Conservation (phyloP, 2,888 invertebrate species). For the Piscicola geometra region DNA sequence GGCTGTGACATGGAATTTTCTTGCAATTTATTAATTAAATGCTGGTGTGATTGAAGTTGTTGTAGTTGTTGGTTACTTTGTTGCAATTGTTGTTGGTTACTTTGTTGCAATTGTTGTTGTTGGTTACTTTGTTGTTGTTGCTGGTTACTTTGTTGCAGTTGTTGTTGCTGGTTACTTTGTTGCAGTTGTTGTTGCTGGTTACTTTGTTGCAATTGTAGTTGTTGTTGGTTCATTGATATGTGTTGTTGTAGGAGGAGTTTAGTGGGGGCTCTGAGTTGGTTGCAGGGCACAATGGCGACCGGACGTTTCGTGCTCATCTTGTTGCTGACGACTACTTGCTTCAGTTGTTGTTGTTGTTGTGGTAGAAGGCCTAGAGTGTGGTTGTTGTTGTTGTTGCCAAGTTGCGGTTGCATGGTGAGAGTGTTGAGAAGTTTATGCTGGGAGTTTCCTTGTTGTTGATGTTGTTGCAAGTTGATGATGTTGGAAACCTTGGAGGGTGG, state of each 20-base stretch:
- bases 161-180: background rate
- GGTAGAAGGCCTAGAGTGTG: background rate
- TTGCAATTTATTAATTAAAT: background rate
- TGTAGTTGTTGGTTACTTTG: background rate
- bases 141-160: background rate
- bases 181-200: background rate
- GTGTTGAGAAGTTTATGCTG: background rate
- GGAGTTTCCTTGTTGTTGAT: background rate
- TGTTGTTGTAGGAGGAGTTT: background rate
- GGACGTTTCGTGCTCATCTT: background rate
- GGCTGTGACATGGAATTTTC: background rate
- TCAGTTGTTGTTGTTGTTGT: too few species aligned
- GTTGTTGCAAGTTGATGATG: background rate
- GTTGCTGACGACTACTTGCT: background rate
- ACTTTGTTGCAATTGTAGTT: background rate
- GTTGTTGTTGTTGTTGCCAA: background rate
- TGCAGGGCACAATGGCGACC: background rate
- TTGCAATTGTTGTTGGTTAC: background rate
- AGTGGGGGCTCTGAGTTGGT: background rate
- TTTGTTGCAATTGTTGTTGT: conserved; percentile 17
- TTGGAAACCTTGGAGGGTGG: conserved; percentile 7
- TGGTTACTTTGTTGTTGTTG: background rate
- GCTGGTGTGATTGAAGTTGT: too few species aligned
- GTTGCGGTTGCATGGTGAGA: background rate
- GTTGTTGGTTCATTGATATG: conserved; percentile 1